These are phyloP conservation scores for Arion vulgaris DNA, from an alignment of 1,140 invertebrate genomes.

Conservation along the genomic window DNA sequence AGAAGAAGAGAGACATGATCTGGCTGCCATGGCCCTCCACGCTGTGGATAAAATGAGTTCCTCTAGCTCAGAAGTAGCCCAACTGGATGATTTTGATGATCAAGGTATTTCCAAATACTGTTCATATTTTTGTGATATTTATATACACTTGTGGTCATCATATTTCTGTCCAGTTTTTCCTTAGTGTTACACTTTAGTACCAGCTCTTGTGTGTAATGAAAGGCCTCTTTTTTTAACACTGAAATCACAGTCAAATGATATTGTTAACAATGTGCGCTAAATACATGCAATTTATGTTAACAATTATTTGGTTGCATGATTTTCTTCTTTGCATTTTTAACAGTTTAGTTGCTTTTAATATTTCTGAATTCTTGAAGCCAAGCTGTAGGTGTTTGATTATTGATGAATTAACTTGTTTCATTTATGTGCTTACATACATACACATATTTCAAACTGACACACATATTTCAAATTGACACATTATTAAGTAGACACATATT, in stretches of 20 bases:
- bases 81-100: slow-evolving; percentile 60
- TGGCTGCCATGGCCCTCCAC: slow-evolving; percentile 10
- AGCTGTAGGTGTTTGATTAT: no score
- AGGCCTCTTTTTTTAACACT: slow-evolving; percentile 19
- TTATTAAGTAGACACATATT: no score
- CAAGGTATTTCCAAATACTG: slow-evolving; percentile 51
- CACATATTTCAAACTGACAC: no score
- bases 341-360: slow-evolving; percentile 36
- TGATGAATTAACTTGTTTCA: no score
- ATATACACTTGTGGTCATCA: slow-evolving; percentile 16
- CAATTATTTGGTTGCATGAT: slow-evolving; percentile 42
- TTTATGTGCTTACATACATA: no score
- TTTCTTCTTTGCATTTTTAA: slow-evolving; percentile 39
- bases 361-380: slow-evolving; percentile 1
- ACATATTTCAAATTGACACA: no score
- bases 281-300: slow-evolving; percentile 30
- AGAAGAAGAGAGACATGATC: slow-evolving; percentile 16
- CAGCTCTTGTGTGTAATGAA: slow-evolving; percentile 20
- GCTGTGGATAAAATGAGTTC: slow-evolving; percentile 57
- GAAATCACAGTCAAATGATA: slow-evolving; percentile 34
- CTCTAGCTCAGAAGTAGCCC: slow-evolving; percentile 64
- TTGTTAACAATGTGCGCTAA: slow-evolving; percentile 22
- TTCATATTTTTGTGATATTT: slow-evolving; percentile 5
- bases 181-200: slow-evolving; percentile 26
- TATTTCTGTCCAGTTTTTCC: slow-evolving; percentile 33